A percentile compares a stretch with the other conserved stretches of the same genome.
phyloP scores from a whole-genome alignment of 2,797 vertebrate genomes.

The Micropoecilia bifurca region DNA sequence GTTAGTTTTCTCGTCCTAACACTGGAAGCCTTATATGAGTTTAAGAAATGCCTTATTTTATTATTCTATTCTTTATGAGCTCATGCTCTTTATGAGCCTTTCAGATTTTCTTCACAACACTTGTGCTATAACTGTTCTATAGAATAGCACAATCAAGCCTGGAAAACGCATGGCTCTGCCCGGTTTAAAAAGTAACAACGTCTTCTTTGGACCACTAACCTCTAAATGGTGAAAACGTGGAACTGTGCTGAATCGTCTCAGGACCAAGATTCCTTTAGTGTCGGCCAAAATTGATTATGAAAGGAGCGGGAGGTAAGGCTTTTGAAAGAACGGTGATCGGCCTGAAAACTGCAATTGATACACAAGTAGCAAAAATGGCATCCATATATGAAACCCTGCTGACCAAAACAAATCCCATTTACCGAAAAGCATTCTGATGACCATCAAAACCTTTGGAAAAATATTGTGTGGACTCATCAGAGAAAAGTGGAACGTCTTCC shows the following conservation, averaged over 20 bases:
- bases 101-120: slow-evolving; percentile 8
- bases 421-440: not conserved
- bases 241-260: not conserved
- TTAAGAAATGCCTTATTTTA: slow-evolving; percentile 23
- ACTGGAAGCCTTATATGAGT: slow-evolving; percentile 66
- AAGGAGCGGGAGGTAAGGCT: too few species aligned
- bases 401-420: not conserved
- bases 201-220: not conserved
- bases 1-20: slow-evolving; percentile 15
- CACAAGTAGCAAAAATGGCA: not conserved
- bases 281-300: too few species aligned
- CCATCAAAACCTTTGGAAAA: not conserved
- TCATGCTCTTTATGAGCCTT: slow-evolving; percentile 20
- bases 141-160: too few species aligned
- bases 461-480: not conserved
- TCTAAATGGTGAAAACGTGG: not conserved
- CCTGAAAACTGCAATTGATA: too few species aligned
- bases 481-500: not conserved
- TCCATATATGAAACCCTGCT: not conserved
- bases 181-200: not conserved
- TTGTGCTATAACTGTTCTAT: not conserved
- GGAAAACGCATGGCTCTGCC: too few species aligned
- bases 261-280: not conserved
- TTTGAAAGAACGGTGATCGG: too few species aligned
- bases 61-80: not conserved